Evolutionary conservation across 2,888 invertebrate genomes (phyloP), one percentile per base, ranked within the genome.

Genomic region (Anorthoa munda): DNA sequence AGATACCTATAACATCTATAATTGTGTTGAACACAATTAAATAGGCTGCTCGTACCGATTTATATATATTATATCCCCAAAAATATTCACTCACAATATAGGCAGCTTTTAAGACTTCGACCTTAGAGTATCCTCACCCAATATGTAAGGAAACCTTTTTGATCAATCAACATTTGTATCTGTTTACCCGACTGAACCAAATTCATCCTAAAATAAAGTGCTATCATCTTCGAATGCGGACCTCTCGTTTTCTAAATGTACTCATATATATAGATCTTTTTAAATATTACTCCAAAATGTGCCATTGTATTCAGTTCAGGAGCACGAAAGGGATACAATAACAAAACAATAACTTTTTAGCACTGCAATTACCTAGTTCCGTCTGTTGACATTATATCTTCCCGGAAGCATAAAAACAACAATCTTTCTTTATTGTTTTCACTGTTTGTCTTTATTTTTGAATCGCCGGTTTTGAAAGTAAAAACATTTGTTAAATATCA

Each of bases 101-200:
- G 13, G 21, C 2, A 58, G 45, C 26, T 46, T 48, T 3, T 23
- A 21, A 46, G 31, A 21, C 18, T 11, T 23, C n/a, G 23, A 7
- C 21, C 39, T 45, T 46, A 50, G 13, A 78, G 5, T 45, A 50
- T 26, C n/a, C 45, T 21, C 26, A 21, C 1, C 11, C 60, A 78
- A 50, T 79, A 55, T 21, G 39, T 55, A 31, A 48, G 21, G 15
- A 60, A 71, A 60, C 53, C 71, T 78, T 70, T 77, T 55, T 55
- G 78, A 75, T 78, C 26, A 70, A 75, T 78, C 71, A 55, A 45
- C 53, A 69, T 75, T 70, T 75, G 39, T 78, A 70, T 69, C 15
- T 75, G 26, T 70, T 70, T 60, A 39, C 53, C 18, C 48, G 7
- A 60, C 26, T 70, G 59, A 78, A 71, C 59, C 59, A 53, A 70